Evolutionary conservation across 2,888 invertebrate genomes (phyloP).

Genomic region (Pristionchus exspectatus): DNA sequence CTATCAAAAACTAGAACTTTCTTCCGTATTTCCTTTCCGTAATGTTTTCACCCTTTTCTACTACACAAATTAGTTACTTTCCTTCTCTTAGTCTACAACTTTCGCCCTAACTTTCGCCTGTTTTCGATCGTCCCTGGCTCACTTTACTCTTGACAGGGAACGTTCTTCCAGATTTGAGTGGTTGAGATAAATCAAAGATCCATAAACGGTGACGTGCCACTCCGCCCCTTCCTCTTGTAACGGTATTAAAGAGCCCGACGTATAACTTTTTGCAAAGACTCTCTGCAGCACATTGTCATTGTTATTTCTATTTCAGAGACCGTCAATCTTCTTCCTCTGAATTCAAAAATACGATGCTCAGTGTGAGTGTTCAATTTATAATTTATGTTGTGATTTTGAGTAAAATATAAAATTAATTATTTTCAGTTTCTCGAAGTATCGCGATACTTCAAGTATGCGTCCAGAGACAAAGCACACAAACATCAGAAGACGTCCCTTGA

Average conservation of each 20-base stretch:
- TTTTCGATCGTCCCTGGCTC: neutral
- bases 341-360: neutral
- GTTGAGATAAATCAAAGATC: neutral
- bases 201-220: neutral
- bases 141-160: neutral
- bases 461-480: neutral
- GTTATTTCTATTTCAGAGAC: neutral
- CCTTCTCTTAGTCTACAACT: neutral
- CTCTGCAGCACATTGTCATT: neutral
- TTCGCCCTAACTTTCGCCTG: neutral
- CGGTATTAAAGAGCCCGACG: neutral
- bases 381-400: neutral
- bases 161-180: neutral
- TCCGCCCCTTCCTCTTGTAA: neutral
- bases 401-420: neutral
- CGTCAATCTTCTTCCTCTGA: neutral
- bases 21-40: neutral
- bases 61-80: neutral
- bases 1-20: neutral
- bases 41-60: neutral
- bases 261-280: neutral
- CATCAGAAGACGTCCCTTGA: neutral
- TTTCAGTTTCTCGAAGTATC: constrained; percentile 20
- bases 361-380: neutral
- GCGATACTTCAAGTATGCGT: constrained; percentile 7